phyloP scores from a whole-genome alignment of 2,888 invertebrate species.

The Xanthorhoe spadicearia region DNA sequence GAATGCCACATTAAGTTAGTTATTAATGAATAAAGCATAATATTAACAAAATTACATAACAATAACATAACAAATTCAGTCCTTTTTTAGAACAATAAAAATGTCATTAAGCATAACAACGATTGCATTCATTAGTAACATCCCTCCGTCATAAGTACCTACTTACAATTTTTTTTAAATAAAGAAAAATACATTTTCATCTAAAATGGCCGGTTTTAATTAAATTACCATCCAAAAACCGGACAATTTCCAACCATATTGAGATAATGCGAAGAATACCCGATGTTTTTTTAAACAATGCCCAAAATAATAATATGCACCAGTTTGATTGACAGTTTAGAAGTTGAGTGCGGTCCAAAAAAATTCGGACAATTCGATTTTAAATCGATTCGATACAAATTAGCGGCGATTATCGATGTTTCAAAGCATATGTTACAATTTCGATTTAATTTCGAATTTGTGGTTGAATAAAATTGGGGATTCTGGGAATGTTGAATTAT shows the following conservation, averaged over 20 bases:
- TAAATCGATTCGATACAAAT: constrained; percentile 70
- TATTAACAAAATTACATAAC: too few species aligned
- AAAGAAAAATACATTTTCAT: neutral
- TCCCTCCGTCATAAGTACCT: too few species aligned
- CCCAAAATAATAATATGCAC: constrained; percentile 75
- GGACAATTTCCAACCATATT: constrained; percentile 22
- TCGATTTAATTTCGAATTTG: constrained; percentile 52
- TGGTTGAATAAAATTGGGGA: constrained; percentile 45
- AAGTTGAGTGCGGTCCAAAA: constrained; percentile 41
- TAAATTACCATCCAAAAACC: constrained; percentile 9
- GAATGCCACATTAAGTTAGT: too few species aligned
- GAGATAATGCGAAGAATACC: constrained; percentile 50
- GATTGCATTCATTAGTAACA: too few species aligned
- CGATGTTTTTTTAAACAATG: constrained; percentile 53
- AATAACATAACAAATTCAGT: too few species aligned
- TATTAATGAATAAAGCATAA: too few species aligned
- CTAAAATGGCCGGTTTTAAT: constrained; percentile 3
- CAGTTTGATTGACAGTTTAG: constrained; percentile 76
- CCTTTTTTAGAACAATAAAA: too few species aligned
- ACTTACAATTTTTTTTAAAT: too few species aligned
- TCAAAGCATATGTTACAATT: constrained; percentile 78
- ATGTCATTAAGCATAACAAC: too few species aligned
- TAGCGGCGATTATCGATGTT: constrained; percentile 78
- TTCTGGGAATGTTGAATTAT: constrained; percentile 36
- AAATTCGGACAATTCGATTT: constrained; percentile 47